Conservation (phyloP, 2,888 invertebrate species). For the Euzophera pinguis region DNA sequence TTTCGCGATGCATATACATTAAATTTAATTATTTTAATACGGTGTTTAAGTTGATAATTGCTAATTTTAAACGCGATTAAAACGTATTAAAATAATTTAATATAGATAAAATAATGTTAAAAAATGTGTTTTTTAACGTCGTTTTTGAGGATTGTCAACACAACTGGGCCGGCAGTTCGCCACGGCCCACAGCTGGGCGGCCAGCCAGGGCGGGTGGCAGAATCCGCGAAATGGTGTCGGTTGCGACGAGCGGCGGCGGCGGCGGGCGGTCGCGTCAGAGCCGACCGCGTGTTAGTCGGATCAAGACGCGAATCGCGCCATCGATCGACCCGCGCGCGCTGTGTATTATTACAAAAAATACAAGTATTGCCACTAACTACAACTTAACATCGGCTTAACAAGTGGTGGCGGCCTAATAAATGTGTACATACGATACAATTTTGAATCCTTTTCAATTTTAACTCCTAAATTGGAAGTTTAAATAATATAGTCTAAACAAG, state of each 20-base stretch:
- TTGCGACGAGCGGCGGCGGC: neutral
- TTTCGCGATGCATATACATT: no score
- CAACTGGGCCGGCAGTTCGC: no score
- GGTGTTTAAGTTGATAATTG: no score
- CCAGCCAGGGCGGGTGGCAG: neutral
- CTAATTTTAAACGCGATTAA: no score
- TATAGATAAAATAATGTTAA: no score
- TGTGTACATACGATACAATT: neutral
- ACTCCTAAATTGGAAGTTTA: neutral
- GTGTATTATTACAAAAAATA: conserved; percentile 3
- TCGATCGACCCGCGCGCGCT: conserved; percentile 11
- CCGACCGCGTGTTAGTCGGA: conserved; percentile 15
- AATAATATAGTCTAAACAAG: neutral
- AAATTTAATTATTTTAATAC: no score
- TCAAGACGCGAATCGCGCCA: conserved; percentile 17
- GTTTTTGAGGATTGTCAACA: no score
- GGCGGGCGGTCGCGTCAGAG: neutral
- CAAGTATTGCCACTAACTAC: neutral
- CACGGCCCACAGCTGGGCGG: neutral
- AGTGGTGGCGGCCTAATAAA: neutral
- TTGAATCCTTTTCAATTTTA: no score
- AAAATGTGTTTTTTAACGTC: no score
- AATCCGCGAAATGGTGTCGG: neutral
- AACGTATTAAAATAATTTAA: no score
- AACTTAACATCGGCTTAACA: neutral